Conservation (phyloP, 2,797 vertebrate genomes). For the Tadarida brasiliensis region DNA sequence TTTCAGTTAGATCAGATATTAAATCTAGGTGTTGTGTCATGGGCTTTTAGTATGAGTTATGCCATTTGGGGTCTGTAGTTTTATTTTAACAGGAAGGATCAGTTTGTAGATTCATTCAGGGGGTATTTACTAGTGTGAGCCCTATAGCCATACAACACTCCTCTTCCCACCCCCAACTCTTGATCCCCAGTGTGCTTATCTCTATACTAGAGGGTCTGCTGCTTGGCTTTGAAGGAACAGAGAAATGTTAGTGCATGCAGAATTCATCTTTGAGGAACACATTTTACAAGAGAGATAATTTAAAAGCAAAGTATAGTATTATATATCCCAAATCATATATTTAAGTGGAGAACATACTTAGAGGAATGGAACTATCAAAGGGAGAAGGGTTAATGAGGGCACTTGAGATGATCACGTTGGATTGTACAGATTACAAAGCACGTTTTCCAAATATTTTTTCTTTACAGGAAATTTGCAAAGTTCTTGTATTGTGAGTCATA, state of each 20-base stretch:
- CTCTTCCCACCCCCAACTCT: neutral
- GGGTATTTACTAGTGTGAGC: neutral
- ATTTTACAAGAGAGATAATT: constrained; percentile 23
- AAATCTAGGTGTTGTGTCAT: neutral
- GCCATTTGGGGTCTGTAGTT: neutral
- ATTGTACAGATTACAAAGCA: neutral
- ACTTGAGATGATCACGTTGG: neutral
- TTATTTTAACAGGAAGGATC: neutral
- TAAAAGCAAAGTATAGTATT: neutral
- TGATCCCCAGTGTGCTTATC: neutral
- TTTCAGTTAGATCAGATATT: neutral
- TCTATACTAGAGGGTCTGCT: neutral
- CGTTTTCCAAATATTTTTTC: neutral
- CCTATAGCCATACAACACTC: neutral
- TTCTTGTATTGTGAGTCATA: neutral
- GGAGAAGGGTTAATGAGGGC: neutral
- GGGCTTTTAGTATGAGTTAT: neutral
- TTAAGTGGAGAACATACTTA: constrained; percentile 1
- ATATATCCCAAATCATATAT: neutral
- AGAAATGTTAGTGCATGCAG: neutral
- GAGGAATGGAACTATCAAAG: neutral
- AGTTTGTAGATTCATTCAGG: neutral
- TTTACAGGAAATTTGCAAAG: neutral
- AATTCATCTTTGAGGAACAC: neutral
- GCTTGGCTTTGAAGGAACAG: neutral